A percentile compares a stretch with the other conserved stretches of the same genome.
Evolutionary conservation across 2,113 vertebrate genomes (phyloP).

Genomic region (Cisticola juncidis): DNA sequence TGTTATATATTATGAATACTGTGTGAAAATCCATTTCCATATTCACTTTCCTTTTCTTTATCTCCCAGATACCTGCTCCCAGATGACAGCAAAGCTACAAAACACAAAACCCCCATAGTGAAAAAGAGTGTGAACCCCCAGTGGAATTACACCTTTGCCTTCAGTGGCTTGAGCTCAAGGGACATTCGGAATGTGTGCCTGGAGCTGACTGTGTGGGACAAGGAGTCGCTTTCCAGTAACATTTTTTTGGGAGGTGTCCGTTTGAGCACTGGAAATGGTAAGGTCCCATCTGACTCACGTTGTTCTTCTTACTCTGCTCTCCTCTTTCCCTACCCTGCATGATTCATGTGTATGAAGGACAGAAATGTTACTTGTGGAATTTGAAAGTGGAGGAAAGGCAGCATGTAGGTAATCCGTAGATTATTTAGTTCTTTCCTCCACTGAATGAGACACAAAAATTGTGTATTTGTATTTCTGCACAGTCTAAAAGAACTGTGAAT

Average conservation of each 20-base stretch:
- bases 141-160: slow-evolving; percentile 95
- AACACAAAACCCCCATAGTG: slow-evolving; percentile 93
- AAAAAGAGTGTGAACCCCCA: slow-evolving; percentile 90
- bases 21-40: background rate
- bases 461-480: background rate
- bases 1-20: background rate
- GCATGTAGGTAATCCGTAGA: background rate
- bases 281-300: background rate
- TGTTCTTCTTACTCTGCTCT: background rate
- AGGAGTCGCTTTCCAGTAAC: slow-evolving; percentile 93
- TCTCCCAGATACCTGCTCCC: slow-evolving; percentile 89
- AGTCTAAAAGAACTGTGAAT: background rate
- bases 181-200: slow-evolving; percentile 90
- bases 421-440: background rate
- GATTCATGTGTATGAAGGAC: background rate
- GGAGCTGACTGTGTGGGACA: slow-evolving; percentile 96
- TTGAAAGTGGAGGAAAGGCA: background rate
- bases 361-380: background rate
- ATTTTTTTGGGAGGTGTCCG: slow-evolving; percentile 93
- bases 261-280: slow-evolving; percentile 89
- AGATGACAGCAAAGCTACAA: slow-evolving; percentile 92
- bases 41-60: background rate
- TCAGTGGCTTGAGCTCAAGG: slow-evolving; percentile 83
- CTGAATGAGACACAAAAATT: background rate
- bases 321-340: accelerated